These are phyloP conservation scores for Propithecus coquereli DNA, from an alignment of 2,113 vertebrate species.

Conservation along the genomic window DNA sequence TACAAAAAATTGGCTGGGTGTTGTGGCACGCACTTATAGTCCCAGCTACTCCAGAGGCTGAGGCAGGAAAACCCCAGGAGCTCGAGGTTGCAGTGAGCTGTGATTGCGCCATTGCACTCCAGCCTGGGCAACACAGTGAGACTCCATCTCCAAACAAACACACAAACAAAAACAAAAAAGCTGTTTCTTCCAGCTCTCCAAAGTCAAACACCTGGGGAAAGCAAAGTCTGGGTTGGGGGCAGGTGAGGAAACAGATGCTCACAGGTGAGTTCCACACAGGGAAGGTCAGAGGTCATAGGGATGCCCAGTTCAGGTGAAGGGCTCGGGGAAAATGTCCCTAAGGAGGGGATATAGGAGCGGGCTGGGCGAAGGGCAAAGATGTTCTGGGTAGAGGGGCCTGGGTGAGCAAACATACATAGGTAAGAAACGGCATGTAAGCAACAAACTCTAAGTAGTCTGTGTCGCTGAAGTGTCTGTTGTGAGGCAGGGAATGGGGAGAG, in stretches of 20 bases:
- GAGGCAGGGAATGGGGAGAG: neutral
- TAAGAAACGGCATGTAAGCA: neutral
- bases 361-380: neutral
- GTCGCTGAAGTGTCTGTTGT: rapidly evolving
- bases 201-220: neutral
- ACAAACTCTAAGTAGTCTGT: neutral
- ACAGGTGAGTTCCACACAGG: neutral
- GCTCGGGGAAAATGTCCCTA: neutral
- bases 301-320: neutral
- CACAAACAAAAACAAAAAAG: neutral
- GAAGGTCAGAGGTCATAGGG: neutral
- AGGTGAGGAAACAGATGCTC: neutral
- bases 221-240: neutral
- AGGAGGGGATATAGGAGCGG: neutral
- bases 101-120: too few species aligned
- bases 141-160: neutral
- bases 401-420: neutral
- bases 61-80: too few species aligned
- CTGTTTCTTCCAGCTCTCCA: neutral
- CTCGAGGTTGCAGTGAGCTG: too few species aligned
- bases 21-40: too few species aligned
- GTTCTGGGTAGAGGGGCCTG: neutral
- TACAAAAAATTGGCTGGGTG: too few species aligned
- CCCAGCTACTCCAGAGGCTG: too few species aligned
- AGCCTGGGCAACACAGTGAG: too few species aligned